A percentile compares a stretch with the other conserved stretches of the same genome.
These are phyloP conservation scores for Eupleurogrammus muticus DNA, from an alignment of 2,797 vertebrate genomes.

Conservation along the genomic window DNA sequence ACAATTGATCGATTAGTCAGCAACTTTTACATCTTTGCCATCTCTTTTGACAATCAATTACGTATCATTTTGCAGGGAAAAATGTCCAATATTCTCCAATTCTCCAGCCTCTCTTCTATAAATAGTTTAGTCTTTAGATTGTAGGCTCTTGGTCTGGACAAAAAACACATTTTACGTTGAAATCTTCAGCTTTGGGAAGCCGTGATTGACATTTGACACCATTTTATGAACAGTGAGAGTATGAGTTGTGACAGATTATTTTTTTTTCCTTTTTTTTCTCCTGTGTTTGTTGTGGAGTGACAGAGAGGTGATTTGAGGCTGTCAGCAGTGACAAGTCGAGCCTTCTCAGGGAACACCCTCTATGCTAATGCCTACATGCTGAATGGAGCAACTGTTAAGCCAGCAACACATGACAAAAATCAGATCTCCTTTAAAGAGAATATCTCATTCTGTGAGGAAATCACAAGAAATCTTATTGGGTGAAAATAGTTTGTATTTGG, in stretches of 20 bases:
- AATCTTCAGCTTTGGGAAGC: no score
- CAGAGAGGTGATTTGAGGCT: conserved; percentile 35
- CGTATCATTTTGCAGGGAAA: no score
- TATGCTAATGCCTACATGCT: conserved; percentile 46
- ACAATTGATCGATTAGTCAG: no score
- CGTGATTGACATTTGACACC: no score
- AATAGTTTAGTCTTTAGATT: no score
- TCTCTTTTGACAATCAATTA: no score
- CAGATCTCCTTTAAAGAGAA: neutral
- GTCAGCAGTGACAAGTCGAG: conserved; percentile 49
- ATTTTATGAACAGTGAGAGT: conserved; percentile 26
- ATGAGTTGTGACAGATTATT: conserved; percentile 47
- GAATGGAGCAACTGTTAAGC: conserved; percentile 50
- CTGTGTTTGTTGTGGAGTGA: conserved; percentile 21
- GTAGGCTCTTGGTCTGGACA: no score
- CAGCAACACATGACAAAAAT: neutral
- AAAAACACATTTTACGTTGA: no score
- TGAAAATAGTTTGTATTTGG: no score
- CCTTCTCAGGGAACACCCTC: conserved; percentile 44
- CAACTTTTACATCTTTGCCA: no score
- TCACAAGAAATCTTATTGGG: neutral
- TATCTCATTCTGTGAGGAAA: conserved; percentile 9
- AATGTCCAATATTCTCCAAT: no score
- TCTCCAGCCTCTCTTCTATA: no score
- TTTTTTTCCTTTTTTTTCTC: conserved; percentile 4